Conservation (phyloP, 2,113 vertebrate genomes). For the Otocyon megalotis region DNA sequence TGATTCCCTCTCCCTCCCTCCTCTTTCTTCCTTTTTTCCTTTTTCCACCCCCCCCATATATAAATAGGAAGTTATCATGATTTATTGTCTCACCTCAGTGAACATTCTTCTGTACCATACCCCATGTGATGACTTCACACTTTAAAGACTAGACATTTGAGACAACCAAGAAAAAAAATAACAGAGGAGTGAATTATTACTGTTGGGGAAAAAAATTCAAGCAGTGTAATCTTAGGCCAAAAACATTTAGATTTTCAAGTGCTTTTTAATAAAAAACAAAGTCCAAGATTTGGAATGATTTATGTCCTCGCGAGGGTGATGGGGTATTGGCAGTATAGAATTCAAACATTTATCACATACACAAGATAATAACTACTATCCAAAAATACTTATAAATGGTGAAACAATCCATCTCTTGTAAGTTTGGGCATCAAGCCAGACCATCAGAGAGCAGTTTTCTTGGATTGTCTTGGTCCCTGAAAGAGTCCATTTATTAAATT, state of each 20-base stretch:
- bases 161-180: neutral
- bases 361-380: neutral
- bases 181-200: neutral
- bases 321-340: neutral
- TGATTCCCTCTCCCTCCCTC: neutral
- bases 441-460: neutral
- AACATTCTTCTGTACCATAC: neutral
- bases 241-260: neutral
- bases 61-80: neutral
- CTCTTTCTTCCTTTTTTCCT: neutral
- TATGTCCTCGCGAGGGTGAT: neutral
- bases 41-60: neutral
- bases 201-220: neutral
- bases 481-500: neutral
- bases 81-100: neutral
- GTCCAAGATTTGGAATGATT: neutral
- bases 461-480: neutral
- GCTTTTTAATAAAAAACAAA: neutral
- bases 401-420: neutral
- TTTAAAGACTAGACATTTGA: neutral
- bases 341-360: neutral
- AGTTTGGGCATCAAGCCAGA: neutral
- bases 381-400: neutral
- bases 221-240: neutral
- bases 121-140: neutral